phyloP scores from a whole-genome alignment of 2,113 vertebrate genomes.

The Oryctolagus cuniculus region mOryCun1.1 NC_091436.1:80198001-80198500 shows the following conservation, averaged over 20 bases:
- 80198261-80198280: not conserved
- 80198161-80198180: not conserved
- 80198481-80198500: conserved; percentile 45
- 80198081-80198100: not conserved
- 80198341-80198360: not conserved
- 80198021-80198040: not conserved
- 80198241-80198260: not conserved
- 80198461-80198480: conserved; percentile 22
- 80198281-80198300: not conserved
- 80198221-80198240: not conserved
- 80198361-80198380: not conserved
- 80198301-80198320: not conserved
- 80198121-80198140: not conserved
- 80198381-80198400: not conserved
- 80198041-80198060: not conserved
- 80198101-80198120: not conserved
- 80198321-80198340: not conserved
- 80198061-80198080: not conserved
- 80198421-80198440: conserved; percentile 46
- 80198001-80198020: not conserved
- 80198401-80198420: not conserved
- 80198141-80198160: conserved; percentile 10
- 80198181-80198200: not conserved
- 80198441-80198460: conserved; percentile 30
- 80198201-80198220: not conserved